These are phyloP conservation scores for Notodonta dromedarius DNA, from an alignment of 2,888 invertebrate species.

Conservation along the genomic window DNA sequence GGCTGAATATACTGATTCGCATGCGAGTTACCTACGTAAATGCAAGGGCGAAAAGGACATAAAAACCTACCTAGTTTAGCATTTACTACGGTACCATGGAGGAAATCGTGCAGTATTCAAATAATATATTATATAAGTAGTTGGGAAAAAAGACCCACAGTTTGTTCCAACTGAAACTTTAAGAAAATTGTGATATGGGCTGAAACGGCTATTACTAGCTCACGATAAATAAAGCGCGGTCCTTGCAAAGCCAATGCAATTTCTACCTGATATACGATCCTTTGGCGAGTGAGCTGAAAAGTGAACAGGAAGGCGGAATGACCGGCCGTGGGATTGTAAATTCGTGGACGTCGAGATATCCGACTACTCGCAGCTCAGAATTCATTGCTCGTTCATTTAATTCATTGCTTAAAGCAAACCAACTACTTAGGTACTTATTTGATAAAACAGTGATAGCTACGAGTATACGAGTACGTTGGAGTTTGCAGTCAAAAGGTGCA, in stretches of 20 bases:
- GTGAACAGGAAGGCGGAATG: background rate
- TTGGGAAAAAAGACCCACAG: too few relatives aligned
- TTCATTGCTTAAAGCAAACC: background rate
- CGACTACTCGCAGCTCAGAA: slow-evolving; percentile 1
- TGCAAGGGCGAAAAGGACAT: too few relatives aligned
- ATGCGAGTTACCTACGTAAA: too few relatives aligned
- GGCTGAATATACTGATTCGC: too few relatives aligned
- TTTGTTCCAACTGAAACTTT: background rate
- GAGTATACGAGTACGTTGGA: too few relatives aligned
- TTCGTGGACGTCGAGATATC: background rate
- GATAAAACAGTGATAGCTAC: background rate
- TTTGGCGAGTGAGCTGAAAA: slow-evolving; percentile 2
- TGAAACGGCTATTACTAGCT: background rate
- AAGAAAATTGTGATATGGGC: too few relatives aligned
- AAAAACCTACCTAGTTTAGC: too few relatives aligned
- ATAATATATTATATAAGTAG: too few relatives aligned
- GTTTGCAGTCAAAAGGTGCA: too few relatives aligned
- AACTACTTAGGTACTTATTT: too few relatives aligned
- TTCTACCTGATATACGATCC: background rate
- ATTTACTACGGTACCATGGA: too few relatives aligned
- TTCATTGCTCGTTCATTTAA: slow-evolving; percentile 3
- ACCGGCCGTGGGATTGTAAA: background rate
- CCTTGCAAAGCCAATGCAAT: background rate
- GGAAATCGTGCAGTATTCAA: too few relatives aligned
- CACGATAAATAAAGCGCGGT: background rate